Base-by-base conservation (phyloP, 2,888 invertebrate species). In the Oxyscelio sp. region DNA sequence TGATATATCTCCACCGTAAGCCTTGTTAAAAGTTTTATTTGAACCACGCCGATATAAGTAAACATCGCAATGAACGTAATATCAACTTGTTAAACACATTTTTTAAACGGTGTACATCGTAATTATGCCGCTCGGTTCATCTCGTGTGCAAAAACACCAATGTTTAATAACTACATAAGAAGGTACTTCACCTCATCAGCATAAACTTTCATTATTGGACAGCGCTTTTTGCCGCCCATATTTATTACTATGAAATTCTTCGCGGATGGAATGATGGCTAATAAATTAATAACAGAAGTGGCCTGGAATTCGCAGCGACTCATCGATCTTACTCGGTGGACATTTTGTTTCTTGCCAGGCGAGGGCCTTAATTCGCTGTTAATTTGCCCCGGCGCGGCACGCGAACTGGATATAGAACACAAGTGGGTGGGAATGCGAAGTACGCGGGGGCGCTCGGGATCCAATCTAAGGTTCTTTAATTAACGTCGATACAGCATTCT, bases 281-380 rank as follows among this genome's bases (percentile, higher is more conserved):
- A 89, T 89, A 90, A 90, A 90, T 90, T 90, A 89, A 91, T 90
- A 89, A 77, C 85, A 80, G 78, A 70, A 85, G 85, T 75, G 84
- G 85, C 75, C 88, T 88, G 89, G 81, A 86, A 87, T 89, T 83
- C 59, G 83, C 54, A 58, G 38, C 54, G 48, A 40, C 71, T 52
- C 56, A 58, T 65, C 74, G 74, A 85, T 78, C 59, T 22, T 50
- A 73, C 43, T 40, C 43, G 22, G 48, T 24, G 43, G 56, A 27
- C 71, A 65, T 56, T 52, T 38, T 45, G 34, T 54, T 83, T 82
- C 71, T 65, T 65, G 61, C 45, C 34, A 58, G 56, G 6, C 9
- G 31, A 43, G 40, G 56, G 48, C 52, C 24, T 59, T 68, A 61
- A 78, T 83, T 78, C 52, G 19, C 34, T 50, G 68, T 68, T 52